These are phyloP conservation scores for Rhagonycha lutea DNA, from an alignment of 2,888 invertebrate species.

Conservation along the genomic window DNA sequence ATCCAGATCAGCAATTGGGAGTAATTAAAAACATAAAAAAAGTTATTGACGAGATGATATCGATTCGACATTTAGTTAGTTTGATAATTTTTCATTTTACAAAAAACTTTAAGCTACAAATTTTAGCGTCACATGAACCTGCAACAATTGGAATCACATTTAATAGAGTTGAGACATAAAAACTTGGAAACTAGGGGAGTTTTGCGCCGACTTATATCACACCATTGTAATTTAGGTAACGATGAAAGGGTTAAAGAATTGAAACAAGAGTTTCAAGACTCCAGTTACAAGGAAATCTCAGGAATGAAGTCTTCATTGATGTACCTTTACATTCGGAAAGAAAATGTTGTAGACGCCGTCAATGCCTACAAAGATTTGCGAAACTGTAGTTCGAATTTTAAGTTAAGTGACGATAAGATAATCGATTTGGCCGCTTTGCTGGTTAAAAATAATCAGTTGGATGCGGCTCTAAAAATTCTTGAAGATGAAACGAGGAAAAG, in stretches of 20 bases:
- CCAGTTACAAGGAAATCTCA: constrained; percentile 58
- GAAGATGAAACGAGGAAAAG: constrained; percentile 57
- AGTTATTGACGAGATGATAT: constrained; percentile 34
- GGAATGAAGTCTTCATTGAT: constrained; percentile 71
- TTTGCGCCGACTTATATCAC: constrained; percentile 64
- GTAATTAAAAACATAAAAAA: constrained; percentile 22
- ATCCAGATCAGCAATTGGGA: neutral
- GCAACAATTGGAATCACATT: constrained; percentile 65
- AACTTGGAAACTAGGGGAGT: constrained; percentile 70
- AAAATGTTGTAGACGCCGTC: constrained; percentile 61
- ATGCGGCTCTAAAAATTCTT: constrained; percentile 58
- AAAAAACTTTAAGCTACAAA: neutral
- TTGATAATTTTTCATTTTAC: neutral
- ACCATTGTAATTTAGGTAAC: constrained; percentile 62
- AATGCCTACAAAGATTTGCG: constrained; percentile 59
- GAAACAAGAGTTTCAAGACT: constrained; percentile 57
- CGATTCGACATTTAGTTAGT: constrained; percentile 58
- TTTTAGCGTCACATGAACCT: constrained; percentile 65
- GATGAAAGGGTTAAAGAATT: constrained; percentile 61
- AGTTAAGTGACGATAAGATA: constrained; percentile 67
- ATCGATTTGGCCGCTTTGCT: constrained; percentile 66
- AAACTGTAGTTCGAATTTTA: constrained; percentile 59
- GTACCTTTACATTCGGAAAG: constrained; percentile 62
- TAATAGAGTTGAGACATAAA: constrained; percentile 67
- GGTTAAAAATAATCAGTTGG: constrained; percentile 56